A percentile compares a stretch with the other conserved stretches of the same genome.
phyloP scores from a whole-genome alignment of 2,797 vertebrate species.

The Danio jaintianensis region DNA sequence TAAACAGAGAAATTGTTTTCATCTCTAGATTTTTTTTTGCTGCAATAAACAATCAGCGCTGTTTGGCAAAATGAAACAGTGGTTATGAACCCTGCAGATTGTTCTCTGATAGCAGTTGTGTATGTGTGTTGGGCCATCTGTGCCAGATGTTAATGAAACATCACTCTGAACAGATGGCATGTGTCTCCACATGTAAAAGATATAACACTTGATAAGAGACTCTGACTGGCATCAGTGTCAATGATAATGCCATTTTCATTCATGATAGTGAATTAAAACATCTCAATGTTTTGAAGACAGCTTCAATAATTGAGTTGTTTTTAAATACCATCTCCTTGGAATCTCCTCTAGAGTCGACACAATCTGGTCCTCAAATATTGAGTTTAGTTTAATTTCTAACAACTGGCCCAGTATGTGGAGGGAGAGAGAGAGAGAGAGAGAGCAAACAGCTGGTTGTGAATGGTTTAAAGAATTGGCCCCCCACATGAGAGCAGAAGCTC shows the following conservation, averaged over 20 bases:
- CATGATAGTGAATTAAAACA: slow-evolving; percentile 9
- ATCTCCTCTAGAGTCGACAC: neutral
- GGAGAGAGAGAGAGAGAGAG: slow-evolving; percentile 65
- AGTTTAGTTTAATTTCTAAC: neutral
- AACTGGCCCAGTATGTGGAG: slow-evolving; percentile 46
- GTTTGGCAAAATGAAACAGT: slow-evolving; percentile 13
- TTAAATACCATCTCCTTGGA: slow-evolving; percentile 4
- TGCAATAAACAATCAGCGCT: slow-evolving; percentile 6
- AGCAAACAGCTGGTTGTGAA: slow-evolving; percentile 70
- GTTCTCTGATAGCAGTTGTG: slow-evolving; percentile 39
- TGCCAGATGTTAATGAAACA: slow-evolving; percentile 74
- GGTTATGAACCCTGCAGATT: slow-evolving; percentile 17
- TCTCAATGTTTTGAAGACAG: neutral
- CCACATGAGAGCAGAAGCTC: slow-evolving; percentile 62
- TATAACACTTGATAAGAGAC: slow-evolving; percentile 30
- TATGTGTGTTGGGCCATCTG: slow-evolving; percentile 66
- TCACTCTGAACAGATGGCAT: slow-evolving; percentile 60
- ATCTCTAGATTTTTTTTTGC: neutral
- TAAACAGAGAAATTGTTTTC: no score
- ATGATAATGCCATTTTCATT: slow-evolving; percentile 33
- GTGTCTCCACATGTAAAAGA: slow-evolving; percentile 28
- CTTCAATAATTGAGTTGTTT: slow-evolving; percentile 6
- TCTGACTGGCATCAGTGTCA: slow-evolving; percentile 17
- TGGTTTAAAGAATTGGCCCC: slow-evolving; percentile 47
- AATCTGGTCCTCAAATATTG: slow-evolving; percentile 13